phyloP scores from a whole-genome alignment of 37 sponge, comb jelly and placozoan species.

The Halisarca cf. caerulea region DNA sequence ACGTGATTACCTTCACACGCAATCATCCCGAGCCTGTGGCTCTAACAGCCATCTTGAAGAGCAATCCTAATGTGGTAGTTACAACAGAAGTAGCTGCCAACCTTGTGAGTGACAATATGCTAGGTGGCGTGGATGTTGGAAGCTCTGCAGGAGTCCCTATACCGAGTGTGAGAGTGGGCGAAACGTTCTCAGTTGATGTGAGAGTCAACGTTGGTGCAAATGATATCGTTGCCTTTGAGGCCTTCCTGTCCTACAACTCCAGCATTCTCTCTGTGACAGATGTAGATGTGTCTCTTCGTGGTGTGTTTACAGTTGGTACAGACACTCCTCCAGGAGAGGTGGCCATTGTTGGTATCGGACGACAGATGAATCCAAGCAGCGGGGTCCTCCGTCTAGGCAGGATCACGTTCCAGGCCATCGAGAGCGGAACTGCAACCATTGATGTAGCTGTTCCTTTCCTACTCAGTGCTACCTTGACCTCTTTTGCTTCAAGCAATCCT shows the following conservation, averaged over 20 bases:
- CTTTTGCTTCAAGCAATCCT: neutral
- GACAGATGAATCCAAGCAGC: neutral
- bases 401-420: neutral
- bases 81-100: slow-evolving; percentile 12
- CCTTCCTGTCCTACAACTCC: neutral
- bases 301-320: slow-evolving; percentile 1
- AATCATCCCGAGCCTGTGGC: neutral
- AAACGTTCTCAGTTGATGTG: slow-evolving; percentile 52
- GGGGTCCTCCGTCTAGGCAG: neutral
- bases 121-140: slow-evolving; percentile 62
- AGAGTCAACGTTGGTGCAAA: slow-evolving; percentile 40
- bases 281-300: neutral
- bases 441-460: neutral
- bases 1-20: neutral
- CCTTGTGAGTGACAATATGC: neutral
- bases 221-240: neutral
- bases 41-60: slow-evolving; percentile 14
- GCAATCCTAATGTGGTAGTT: slow-evolving; percentile 25
- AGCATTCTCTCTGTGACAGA: neutral
- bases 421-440: neutral
- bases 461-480: neutral
- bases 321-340: slow-evolving; percentile 19
- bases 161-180: slow-evolving; percentile 36
- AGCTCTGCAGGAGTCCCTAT: slow-evolving; percentile 35
- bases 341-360: neutral